These are phyloP conservation scores for Heliconius himera DNA, from an alignment of 1,140 invertebrate genomes.

Conservation along the genomic window DNA sequence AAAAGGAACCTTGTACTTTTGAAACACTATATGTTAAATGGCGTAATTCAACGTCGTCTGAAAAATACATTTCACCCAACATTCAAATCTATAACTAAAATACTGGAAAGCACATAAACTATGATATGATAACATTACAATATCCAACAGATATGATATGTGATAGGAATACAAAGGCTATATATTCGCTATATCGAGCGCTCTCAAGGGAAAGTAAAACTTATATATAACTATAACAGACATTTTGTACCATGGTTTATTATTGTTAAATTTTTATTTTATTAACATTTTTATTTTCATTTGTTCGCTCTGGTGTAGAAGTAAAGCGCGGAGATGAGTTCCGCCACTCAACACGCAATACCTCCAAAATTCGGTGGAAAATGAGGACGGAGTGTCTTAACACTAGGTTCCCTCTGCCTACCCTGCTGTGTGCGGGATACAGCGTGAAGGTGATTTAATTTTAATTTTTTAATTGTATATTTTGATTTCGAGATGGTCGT, in stretches of 20 bases:
- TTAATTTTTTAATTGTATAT: neutral
- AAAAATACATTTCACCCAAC: neutral
- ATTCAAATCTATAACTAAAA: neutral
- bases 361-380: too few relatives aligned
- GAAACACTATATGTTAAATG: too few relatives aligned
- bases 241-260: neutral
- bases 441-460: too few relatives aligned
- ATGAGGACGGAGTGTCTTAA: too few relatives aligned
- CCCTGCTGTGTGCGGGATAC: too few relatives aligned
- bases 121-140: slow-evolving; percentile 29
- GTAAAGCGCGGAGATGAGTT: too few relatives aligned
- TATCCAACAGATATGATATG: slow-evolving; percentile 32
- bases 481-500: neutral
- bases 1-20: too few relatives aligned
- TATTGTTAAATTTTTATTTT: neutral
- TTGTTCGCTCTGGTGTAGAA: too few relatives aligned
- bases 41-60: neutral
- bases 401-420: too few relatives aligned
- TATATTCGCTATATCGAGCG: slow-evolving; percentile 45
- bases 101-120: slow-evolving; percentile 9
- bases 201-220: slow-evolving; percentile 41
- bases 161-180: slow-evolving; percentile 47
- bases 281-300: too few relatives aligned
- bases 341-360: too few relatives aligned
- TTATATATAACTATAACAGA: neutral